phyloP scores from a whole-genome alignment of 1,140 invertebrate genomes.

The Drosophila cardini region DNA sequence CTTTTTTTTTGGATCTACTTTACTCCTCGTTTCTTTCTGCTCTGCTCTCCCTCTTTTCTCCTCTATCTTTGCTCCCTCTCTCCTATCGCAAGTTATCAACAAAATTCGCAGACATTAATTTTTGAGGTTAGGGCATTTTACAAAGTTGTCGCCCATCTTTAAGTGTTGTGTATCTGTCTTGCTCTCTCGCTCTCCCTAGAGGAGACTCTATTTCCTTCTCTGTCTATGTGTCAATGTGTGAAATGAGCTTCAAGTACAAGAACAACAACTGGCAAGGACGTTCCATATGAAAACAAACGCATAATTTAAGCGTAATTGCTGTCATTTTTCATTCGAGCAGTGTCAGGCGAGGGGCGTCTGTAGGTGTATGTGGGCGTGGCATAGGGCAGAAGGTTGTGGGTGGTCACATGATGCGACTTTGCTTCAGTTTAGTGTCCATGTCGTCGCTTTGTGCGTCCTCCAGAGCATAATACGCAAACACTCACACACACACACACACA shows the following conservation, averaged over 20 bases:
- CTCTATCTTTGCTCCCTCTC: background rate
- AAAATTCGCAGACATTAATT: conserved; percentile 23
- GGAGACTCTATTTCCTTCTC: background rate
- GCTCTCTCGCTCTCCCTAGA: background rate
- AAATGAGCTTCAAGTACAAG: conserved; percentile 76
- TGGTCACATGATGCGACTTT: conserved; percentile 48
- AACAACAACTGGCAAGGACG: conserved; percentile 69
- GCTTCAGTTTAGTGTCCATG: conserved; percentile 69
- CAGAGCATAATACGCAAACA: conserved; percentile 5
- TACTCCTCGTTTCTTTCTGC: too few relatives aligned
- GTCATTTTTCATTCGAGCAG: conserved; percentile 81
- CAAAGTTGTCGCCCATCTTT: conserved; percentile 25
- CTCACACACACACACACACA: conserved; percentile 3
- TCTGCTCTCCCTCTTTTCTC: background rate
- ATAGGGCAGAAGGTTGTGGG: background rate
- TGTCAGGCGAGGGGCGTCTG: conserved; percentile 18
- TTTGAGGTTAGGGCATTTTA: conserved; percentile 32
- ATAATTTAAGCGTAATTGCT: conserved; percentile 84
- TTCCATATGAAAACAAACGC: conserved; percentile 82
- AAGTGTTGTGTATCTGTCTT: background rate
- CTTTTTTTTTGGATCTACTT: background rate
- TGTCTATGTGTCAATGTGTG: conserved; percentile 69
- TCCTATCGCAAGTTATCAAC: background rate
- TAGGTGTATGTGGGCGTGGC: background rate
- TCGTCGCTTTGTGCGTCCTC: conserved; percentile 47